phyloP scores from a whole-genome alignment of 2,113 vertebrate species.

The Mesocricetus auratus region DNA sequence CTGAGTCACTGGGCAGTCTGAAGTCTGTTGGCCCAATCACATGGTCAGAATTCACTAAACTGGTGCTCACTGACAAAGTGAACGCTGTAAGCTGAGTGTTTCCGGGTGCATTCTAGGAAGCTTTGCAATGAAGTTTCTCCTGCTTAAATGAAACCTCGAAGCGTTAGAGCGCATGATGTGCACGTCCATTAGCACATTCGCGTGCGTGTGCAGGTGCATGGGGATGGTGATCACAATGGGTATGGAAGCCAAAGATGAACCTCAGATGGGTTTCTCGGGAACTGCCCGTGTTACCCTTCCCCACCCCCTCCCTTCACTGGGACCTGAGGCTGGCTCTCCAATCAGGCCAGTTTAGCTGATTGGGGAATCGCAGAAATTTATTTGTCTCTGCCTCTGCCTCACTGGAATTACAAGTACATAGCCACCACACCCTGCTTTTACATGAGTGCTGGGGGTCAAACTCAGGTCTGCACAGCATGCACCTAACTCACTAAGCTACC shows the following conservation, averaged over 20 bases:
- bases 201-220: not conserved
- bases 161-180: not conserved
- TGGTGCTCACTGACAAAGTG: slow-evolving; percentile 37
- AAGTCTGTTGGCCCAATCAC: slow-evolving; percentile 54
- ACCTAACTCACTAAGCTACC: not conserved
- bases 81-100: not conserved
- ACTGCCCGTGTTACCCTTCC: not conserved
- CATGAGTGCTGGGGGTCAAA: not conserved
- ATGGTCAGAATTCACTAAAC: slow-evolving; percentile 26
- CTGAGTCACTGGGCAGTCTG: slow-evolving; percentile 52
- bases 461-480: not conserved
- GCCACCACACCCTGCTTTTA: not conserved
- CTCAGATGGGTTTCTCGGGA: not conserved
- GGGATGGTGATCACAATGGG: too few relatives aligned
- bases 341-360: not conserved
- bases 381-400: not conserved
- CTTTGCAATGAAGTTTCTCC: slow-evolving; percentile 33
- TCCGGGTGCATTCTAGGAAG: not conserved
- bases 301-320: not conserved
- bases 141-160: not conserved
- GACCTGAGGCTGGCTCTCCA: not conserved
- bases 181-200: not conserved
- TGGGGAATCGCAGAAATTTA: not conserved
- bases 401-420: not conserved
- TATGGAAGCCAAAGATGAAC: not conserved